Percentiles rank a stretch among this genome's conserved stretches.
phyloP scores from a whole-genome alignment of 2,797 vertebrate genomes.

The Cottoperca gobio region DNA sequence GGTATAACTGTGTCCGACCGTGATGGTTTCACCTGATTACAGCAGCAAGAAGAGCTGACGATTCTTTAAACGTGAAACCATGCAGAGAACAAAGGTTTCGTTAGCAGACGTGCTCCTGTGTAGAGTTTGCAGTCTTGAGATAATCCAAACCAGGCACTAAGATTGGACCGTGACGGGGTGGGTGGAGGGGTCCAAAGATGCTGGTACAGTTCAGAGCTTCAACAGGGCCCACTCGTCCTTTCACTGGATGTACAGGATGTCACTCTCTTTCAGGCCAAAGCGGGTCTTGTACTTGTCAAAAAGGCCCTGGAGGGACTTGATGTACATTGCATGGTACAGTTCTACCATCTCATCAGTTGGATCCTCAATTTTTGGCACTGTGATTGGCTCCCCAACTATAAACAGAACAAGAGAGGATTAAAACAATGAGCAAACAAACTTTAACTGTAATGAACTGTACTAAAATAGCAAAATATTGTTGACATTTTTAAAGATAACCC shows the following conservation, averaged over 20 bases:
- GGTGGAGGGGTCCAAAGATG: conserved; percentile 12
- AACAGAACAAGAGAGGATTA: conserved; percentile 6
- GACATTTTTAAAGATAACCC: not conserved
- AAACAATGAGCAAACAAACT: not conserved
- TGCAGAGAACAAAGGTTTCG: conserved; percentile 48
- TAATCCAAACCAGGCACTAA: conserved; percentile 48
- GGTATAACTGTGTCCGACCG: conserved; percentile 22
- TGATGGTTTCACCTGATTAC: not conserved
- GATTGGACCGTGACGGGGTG: conserved; percentile 9
- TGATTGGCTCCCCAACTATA: conserved; percentile 96
- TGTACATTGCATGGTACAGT: conserved; percentile 92
- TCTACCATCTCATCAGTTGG: conserved; percentile 90
- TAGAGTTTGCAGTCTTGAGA: conserved; percentile 48
- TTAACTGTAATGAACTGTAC: not conserved
- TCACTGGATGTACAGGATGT: conserved; percentile 90
- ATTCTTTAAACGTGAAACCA: conserved; percentile 26
- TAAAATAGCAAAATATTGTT: not conserved
- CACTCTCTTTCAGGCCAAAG: conserved; percentile 90
- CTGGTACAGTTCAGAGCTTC: conserved; percentile 48
- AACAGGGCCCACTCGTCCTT: not conserved
- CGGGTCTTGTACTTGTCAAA: conserved; percentile 95
- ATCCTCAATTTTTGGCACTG: conserved; percentile 91
- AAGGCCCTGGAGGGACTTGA: conserved; percentile 90
- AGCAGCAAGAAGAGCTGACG: conserved; percentile 19
- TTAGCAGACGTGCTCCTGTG: conserved; percentile 43